Conservation (phyloP, 1,140 invertebrate species). For the Bombus consobrinus region DNA sequence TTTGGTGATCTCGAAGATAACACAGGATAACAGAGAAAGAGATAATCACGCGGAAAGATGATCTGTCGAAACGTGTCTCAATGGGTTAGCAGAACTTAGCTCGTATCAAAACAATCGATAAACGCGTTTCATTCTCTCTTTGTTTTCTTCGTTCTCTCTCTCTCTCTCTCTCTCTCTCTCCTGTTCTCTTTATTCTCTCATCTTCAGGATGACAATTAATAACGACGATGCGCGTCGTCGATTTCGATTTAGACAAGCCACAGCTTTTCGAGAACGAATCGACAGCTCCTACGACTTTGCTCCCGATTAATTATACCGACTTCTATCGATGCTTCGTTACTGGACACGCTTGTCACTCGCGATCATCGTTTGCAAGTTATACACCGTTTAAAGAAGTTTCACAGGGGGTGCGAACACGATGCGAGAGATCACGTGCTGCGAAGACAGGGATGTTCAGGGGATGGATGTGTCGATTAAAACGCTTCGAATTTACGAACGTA, state of each 20-base stretch:
- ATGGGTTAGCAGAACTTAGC: too few relatives aligned
- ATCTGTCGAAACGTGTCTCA: not conserved
- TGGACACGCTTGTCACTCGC: conserved; percentile 3
- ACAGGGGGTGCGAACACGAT: not conserved
- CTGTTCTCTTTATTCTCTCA: too few relatives aligned
- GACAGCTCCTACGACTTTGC: not conserved
- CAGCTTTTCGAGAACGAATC: conserved; percentile 11
- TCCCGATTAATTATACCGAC: conserved; percentile 53
- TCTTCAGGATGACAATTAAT: not conserved
- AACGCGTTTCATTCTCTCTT: conserved; percentile 42
- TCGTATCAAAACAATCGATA: conserved; percentile 45
- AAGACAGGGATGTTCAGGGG: not conserved
- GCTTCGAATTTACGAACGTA: not conserved
- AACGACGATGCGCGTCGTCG: conserved; percentile 29
- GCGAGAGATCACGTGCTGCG: not conserved
- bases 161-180: too few relatives aligned
- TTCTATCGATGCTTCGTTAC: not conserved
- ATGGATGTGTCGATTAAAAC: conserved; percentile 14
- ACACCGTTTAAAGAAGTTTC: not conserved
- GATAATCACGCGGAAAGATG: not conserved
- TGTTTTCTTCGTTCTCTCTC: not conserved
- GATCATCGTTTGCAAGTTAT: not conserved
- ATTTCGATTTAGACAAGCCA: conserved; percentile 2
- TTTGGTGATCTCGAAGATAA: not conserved
- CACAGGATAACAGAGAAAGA: not conserved